Evolutionary conservation across 1,140 invertebrate species (phyloP), one percentile per base, ranked within the genome.

Genomic region (Papilio aristodemus): DNA sequence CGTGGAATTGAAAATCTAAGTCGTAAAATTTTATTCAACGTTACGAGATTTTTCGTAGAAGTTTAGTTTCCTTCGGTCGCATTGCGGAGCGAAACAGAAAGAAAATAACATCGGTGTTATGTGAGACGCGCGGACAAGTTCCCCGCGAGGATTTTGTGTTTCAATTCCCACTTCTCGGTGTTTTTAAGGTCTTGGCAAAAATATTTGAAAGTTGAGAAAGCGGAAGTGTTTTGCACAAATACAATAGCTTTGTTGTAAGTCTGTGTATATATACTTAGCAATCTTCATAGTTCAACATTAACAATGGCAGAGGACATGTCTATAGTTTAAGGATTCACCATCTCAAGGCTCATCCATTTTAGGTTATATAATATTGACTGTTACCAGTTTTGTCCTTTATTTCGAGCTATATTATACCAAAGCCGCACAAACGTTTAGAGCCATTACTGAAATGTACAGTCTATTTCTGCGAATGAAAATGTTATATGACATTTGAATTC

Each of bases 1-100:
- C 22, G 19, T 50, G 22, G 10, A 11, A 54, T 54, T 54, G 19
- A 22, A 54, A 54, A 46, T 46, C 4, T 8, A 46, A 19, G 43
- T 4, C 14, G 19, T 54, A 54, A 50, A 54, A 54, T 54, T 17
- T 54, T 22, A 54, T 54, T 54, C 41, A 43, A 43, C n/a, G 19
- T 39, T 54, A 54, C 19, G 46, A 11, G 46, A 54, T 13, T 54
- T 17, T 54, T 10, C 5, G 38, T 13, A 13, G 19, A 54, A 54
- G 19, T 54, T 13, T 32, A 32, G 27, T 6, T 54, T 1, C 46
- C 11, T 54, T 6, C 0, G 19, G 9, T 54, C 10, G 46, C 22
- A 25, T 54, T 54, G 17, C 1, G 17, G 9, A 54, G 19, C 7
- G 9, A 54, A 54, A 54, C 19, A 22, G 46, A 54, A 25, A 54